phyloP scores from a whole-genome alignment of 1,140 invertebrate species.

The Drosophila aff. region DNA sequence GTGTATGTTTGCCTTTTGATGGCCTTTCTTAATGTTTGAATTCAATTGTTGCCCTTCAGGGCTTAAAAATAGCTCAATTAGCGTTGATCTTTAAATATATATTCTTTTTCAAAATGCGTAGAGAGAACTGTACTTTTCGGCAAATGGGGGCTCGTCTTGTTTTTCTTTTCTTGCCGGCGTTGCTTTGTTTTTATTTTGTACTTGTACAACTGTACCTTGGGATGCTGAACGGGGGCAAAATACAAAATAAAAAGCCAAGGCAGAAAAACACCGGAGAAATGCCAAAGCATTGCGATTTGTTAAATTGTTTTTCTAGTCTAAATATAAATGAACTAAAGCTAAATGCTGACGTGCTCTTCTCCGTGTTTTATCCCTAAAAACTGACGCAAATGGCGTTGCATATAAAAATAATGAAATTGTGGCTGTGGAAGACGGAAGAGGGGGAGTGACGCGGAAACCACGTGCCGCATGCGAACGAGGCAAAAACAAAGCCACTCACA shows the following conservation, averaged over 20 bases:
- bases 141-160: constrained; percentile 58
- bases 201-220: constrained; percentile 67
- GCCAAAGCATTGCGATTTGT: constrained; percentile 58
- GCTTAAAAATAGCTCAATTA: constrained; percentile 3
- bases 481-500: constrained; percentile 21
- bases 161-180: constrained; percentile 23
- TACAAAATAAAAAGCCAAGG: constrained; percentile 16
- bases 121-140: constrained; percentile 22
- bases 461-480: constrained; percentile 43
- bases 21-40: background rate
- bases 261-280: constrained; percentile 32
- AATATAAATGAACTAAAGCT: constrained; percentile 72
- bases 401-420: constrained; percentile 9
- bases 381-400: constrained; percentile 53
- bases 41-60: constrained; percentile 12
- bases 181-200: constrained; percentile 39
- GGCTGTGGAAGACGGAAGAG: background rate
- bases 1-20: background rate
- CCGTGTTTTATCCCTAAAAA: constrained; percentile 46
- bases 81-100: constrained; percentile 4
- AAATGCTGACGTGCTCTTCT: constrained; percentile 55
- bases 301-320: constrained; percentile 66
- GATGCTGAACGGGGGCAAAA: constrained; percentile 38
- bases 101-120: constrained; percentile 5
- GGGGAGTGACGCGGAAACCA: constrained; percentile 35